A percentile compares a stretch with the other conserved stretches of the same genome.
Conservation (phyloP, 2,888 invertebrate genomes). For the Bellardia bayeri region DNA sequence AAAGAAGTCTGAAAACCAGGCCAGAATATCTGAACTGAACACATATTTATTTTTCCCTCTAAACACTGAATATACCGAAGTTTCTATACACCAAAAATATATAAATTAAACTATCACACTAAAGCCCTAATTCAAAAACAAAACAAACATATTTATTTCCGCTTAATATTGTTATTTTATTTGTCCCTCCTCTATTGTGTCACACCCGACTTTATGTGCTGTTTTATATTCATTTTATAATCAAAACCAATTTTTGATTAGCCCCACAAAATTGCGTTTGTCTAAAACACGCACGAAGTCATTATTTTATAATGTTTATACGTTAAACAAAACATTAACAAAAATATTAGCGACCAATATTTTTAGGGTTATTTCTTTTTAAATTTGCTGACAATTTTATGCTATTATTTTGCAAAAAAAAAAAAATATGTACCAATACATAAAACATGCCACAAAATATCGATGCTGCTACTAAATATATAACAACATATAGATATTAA, state of each 20-base stretch:
- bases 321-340: slow-evolving; percentile 13
- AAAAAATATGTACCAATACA: slow-evolving; percentile 7
- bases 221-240: slow-evolving; percentile 14
- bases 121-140: no score
- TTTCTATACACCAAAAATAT: no score
- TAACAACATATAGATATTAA: background rate
- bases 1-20: no score
- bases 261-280: background rate
- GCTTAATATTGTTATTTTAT: background rate
- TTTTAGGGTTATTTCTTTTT: slow-evolving; percentile 13
- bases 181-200: background rate
- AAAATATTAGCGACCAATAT: background rate
- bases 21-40: no score
- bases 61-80: no score
- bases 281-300: background rate
- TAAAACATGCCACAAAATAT: slow-evolving; percentile 5
- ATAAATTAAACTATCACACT: no score
- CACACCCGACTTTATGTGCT: background rate
- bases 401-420: background rate
- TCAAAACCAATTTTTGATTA: background rate
- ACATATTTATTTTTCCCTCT: no score
- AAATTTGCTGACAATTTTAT: slow-evolving; percentile 35
- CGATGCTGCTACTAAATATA: background rate
- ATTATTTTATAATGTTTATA: slow-evolving; percentile 7
- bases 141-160: no score